Base-by-base conservation (phyloP, 35 echinoderm and acorn worm species). In the Patiria miniata region DNA sequence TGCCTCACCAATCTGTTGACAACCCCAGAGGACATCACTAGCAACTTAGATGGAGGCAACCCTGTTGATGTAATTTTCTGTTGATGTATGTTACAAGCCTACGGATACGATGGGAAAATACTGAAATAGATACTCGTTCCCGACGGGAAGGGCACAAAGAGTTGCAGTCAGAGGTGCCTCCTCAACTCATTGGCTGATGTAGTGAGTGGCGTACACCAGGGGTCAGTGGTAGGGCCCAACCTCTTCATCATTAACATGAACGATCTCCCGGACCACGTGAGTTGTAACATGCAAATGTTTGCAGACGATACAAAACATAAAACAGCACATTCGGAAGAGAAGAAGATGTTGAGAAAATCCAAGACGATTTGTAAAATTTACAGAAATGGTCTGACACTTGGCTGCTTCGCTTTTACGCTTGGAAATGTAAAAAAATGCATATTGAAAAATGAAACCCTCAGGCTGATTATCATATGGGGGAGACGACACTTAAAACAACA, bases 341-440 rank as follows among this genome's bases (percentile, higher is more conserved):
- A 7, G 61, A 22, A 78, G 14, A 78, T 39, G 50, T 77, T 7
- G 57, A 56, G 55, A 36, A 79, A 7, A 32, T 91, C 18, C 89
- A 91, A 78, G 60, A 52, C 42, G 87, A 89, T 52, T 39, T 89
- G 23, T 1, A 89, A 26, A 83, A 37, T 15, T 39, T 89, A 1
- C 52, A 60, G 12, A 50, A 61, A 78, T 91, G 81, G 89, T 85
- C 68, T 39, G 51, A 78, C 8, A 78, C 21, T 79, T 91, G 82
- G 82, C 47, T 86, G 47, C 29, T 91, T 7, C 60, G 40, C 22
- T 91, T 85, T 39, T 78, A 85, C 40, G 29, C 61, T 34, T 61
- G 79, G 21, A 85, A 91, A 91, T 91, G 89, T 85, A 91, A 91
- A 85, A 52, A 33, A 2, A 61, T 90, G 1, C 81, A 90, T 30